A percentile compares a stretch with the other conserved stretches of the same genome.
Evolutionary conservation across 2,888 invertebrate genomes (phyloP).

Genomic region (Osmoderma eremita): DNA sequence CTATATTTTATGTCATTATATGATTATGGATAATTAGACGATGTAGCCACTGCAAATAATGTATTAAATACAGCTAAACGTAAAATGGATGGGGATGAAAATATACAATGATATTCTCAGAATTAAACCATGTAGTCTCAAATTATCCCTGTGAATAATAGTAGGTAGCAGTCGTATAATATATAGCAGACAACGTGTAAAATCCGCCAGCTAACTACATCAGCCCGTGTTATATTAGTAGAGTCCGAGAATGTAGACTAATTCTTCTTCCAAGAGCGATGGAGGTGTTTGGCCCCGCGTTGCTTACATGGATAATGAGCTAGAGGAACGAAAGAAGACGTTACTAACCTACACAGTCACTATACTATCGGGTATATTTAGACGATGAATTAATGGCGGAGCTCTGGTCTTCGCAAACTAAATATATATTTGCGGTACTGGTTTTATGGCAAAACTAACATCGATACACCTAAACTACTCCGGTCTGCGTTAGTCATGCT

Average conservation of each 20-base stretch:
- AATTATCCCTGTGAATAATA: constrained; percentile 18
- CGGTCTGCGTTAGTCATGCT: constrained; percentile 28
- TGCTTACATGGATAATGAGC: constrained; percentile 23
- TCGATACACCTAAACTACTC: constrained; percentile 26
- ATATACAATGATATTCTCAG: not conserved
- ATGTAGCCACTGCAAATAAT: too few relatives aligned
- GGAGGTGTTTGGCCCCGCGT: constrained; percentile 29
- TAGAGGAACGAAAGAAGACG: constrained; percentile 2
- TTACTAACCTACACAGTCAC: not conserved
- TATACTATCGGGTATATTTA: constrained; percentile 16
- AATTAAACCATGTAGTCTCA: not conserved
- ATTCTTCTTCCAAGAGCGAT: constrained; percentile 19
- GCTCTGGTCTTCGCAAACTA: constrained; percentile 18
- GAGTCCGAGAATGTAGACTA: constrained; percentile 13
- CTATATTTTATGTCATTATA: too few relatives aligned
- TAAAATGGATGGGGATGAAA: too few relatives aligned
- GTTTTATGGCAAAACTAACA: constrained; percentile 27
- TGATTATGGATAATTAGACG: too few relatives aligned
- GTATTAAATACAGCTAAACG: too few relatives aligned
- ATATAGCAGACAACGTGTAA: constrained; percentile 1
- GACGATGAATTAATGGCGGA: constrained; percentile 26
- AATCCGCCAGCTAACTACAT: constrained; percentile 7
- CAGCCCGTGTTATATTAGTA: not conserved
- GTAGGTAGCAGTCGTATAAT: constrained; percentile 2
- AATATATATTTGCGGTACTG: constrained; percentile 31